These are phyloP conservation scores for Siniperca undulata DNA, from an alignment of 2,797 vertebrate species.

Conservation along the genomic window DNA sequence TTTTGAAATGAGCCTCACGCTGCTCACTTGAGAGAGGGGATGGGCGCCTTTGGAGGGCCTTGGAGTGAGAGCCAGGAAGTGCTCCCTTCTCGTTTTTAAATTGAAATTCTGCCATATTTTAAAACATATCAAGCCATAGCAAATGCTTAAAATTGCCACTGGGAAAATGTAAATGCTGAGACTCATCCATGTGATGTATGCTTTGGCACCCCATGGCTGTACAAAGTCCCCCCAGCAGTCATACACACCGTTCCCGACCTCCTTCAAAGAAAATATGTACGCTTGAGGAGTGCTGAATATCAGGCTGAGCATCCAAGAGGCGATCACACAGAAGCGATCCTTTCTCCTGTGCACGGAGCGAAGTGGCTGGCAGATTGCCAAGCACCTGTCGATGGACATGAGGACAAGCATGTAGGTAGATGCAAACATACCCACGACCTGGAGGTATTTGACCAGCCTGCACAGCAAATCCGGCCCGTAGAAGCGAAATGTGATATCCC, in stretches of 20 bases:
- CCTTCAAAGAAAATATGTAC: conserved; percentile 93
- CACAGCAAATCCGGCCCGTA: conserved; percentile 95
- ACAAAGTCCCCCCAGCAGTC: conserved; percentile 98
- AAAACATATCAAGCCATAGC: conserved; percentile 96
- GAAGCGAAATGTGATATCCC: conserved; percentile 99
- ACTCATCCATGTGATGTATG: conserved; percentile 98
- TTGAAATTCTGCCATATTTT: conserved; percentile 98
- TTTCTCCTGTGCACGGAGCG: conserved; percentile 89
- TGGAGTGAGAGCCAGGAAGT: conserved; percentile 75
- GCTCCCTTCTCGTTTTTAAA: conserved; percentile 89
- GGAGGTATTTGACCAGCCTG: conserved; percentile 94
- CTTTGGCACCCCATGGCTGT: conserved; percentile 95
- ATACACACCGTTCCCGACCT: conserved; percentile 91
- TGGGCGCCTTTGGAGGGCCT: conserved; percentile 70
- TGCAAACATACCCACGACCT: conserved; percentile 99
- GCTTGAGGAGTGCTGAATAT: conserved; percentile 94
- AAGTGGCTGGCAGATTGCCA: conserved; percentile 95
- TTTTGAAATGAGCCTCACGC: conserved; percentile 94
- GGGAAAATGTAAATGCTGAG: conserved; percentile 95
- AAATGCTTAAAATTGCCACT: conserved; percentile 90
- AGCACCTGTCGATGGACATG: conserved; percentile 97
- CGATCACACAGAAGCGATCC: conserved; percentile 90
- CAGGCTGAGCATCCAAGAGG: conserved; percentile 94
- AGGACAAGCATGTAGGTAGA: conserved; percentile 98
- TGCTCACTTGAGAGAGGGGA: conserved; percentile 92